phyloP scores from a whole-genome alignment of 2,888 invertebrate genomes.

The Sinelater perroti region DNA sequence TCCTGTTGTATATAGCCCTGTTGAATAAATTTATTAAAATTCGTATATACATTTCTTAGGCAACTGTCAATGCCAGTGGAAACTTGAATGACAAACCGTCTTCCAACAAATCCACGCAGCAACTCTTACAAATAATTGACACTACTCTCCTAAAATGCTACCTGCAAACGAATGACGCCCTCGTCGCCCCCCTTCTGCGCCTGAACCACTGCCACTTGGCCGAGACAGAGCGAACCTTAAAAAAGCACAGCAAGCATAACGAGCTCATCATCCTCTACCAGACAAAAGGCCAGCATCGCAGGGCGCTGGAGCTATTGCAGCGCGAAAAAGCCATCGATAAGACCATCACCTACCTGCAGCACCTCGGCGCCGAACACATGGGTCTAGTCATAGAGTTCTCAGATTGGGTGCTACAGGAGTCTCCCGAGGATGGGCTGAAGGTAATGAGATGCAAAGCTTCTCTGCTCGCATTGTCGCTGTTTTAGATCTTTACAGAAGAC shows the following conservation, averaged over 20 bases:
- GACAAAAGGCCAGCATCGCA: slow-evolving; percentile 90
- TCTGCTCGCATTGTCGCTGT: not conserved
- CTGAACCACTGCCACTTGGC: slow-evolving; percentile 92
- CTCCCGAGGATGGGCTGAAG: slow-evolving; percentile 88
- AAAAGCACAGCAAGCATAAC: slow-evolving; percentile 86
- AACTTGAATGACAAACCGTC: slow-evolving; percentile 59
- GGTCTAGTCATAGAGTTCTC: slow-evolving; percentile 93
- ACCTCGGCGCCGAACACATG: slow-evolving; percentile 71
- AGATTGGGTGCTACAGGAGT: slow-evolving; percentile 87
- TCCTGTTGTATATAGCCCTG: not conserved
- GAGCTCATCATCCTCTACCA: slow-evolving; percentile 96
- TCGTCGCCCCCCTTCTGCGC: slow-evolving; percentile 90
- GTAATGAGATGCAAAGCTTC: slow-evolving; percentile 38
- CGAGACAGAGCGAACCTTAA: slow-evolving; percentile 90
- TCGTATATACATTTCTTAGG: slow-evolving; percentile 40
- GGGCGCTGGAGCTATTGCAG: slow-evolving; percentile 87
- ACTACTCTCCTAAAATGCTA: slow-evolving; percentile 97
- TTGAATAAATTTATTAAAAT: not conserved
- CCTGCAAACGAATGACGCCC: slow-evolving; percentile 94
- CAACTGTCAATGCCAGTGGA: slow-evolving; percentile 52
- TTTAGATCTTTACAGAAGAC: slow-evolving; percentile 84
- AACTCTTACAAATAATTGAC: slow-evolving; percentile 91
- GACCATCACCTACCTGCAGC: slow-evolving; percentile 91
- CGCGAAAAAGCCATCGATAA: slow-evolving; percentile 81
- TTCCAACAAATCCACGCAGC: slow-evolving; percentile 66